Conservation (phyloP, 1,140 invertebrate species). For the Drosophila sechellia region DNA sequence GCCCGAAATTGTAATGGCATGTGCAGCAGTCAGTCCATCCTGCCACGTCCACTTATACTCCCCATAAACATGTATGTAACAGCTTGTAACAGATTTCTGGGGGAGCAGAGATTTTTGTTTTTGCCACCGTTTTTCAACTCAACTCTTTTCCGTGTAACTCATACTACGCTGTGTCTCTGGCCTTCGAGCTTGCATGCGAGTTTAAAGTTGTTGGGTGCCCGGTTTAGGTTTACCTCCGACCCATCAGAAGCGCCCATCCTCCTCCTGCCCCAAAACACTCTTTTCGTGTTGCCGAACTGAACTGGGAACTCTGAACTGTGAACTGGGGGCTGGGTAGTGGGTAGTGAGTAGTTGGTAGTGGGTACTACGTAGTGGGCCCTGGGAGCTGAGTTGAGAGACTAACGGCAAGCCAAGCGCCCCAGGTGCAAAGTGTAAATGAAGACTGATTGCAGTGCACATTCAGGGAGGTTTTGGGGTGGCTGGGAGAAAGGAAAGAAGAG, state of each 20-base stretch:
- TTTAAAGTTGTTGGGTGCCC: slow-evolving; percentile 69
- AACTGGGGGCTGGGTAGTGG: not conserved
- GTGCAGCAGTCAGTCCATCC: slow-evolving; percentile 19
- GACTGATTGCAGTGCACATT: slow-evolving; percentile 78
- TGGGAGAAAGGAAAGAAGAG: not conserved
- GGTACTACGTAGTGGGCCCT: slow-evolving; percentile 10
- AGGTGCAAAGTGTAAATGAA: slow-evolving; percentile 83
- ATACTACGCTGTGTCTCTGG: not conserved
- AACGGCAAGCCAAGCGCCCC: slow-evolving; percentile 59
- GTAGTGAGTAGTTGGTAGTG: not conserved
- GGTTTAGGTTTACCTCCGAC: slow-evolving; percentile 12
- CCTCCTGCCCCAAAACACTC: slow-evolving; percentile 10
- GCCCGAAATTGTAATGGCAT: slow-evolving; percentile 21
- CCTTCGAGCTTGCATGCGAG: slow-evolving; percentile 55
- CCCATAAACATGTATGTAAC: slow-evolving; percentile 5
- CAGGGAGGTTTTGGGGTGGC: slow-evolving; percentile 19
- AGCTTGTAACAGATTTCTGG: slow-evolving; percentile 27
- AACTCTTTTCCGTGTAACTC: slow-evolving; percentile 32
- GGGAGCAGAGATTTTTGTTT: slow-evolving; percentile 19
- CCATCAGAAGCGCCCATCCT: slow-evolving; percentile 1
- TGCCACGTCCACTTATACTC: slow-evolving; percentile 51
- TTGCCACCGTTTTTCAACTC: slow-evolving; percentile 16
- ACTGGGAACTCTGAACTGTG: slow-evolving; percentile 27
- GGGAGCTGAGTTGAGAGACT: slow-evolving; percentile 43
- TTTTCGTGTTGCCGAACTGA: slow-evolving; percentile 51